A percentile compares a stretch with the other conserved stretches of the same genome.
Evolutionary conservation across 2,113 vertebrate species (phyloP).

Genomic region (Hipposideros armiger): DNA sequence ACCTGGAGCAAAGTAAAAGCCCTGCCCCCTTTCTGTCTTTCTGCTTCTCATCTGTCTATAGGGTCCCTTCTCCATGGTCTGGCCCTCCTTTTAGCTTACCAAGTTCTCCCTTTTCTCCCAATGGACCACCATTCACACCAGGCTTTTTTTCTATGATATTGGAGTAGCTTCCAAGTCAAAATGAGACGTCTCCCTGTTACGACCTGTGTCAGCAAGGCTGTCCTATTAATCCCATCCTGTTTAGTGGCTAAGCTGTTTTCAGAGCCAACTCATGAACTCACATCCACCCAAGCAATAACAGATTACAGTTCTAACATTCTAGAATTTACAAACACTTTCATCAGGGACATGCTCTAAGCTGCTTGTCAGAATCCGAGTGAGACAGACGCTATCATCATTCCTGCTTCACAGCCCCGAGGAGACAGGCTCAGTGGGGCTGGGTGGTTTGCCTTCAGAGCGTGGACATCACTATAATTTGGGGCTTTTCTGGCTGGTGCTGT

Average conservation of each 20-base stretch:
- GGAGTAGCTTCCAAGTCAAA: background rate
- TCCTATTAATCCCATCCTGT: slow-evolving; percentile 24
- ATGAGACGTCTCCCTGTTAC: background rate
- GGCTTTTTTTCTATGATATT: background rate
- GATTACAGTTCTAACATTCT: background rate
- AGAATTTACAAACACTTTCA: slow-evolving; percentile 27
- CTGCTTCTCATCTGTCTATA: background rate
- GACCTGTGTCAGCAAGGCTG: slow-evolving; percentile 5
- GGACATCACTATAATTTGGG: background rate
- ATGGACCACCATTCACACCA: background rate
- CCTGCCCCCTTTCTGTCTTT: background rate
- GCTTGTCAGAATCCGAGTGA: background rate
- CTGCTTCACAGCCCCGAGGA: background rate
- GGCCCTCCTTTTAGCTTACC: background rate
- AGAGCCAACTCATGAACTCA: slow-evolving; percentile 49
- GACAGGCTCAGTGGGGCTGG: background rate
- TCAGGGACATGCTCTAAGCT: background rate
- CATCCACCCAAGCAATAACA: background rate
- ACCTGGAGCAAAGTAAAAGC: background rate
- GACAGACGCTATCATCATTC: background rate
- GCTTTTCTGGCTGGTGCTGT: background rate
- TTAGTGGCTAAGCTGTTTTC: slow-evolving; percentile 35
- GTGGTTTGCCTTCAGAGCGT: background rate
- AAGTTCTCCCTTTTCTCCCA: background rate
- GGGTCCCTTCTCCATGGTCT: background rate